Evolutionary conservation across 1,140 invertebrate species (phyloP), one percentile per base, ranked within the genome.

Genomic region (Daktulosphaira vitifoliae): DNA sequence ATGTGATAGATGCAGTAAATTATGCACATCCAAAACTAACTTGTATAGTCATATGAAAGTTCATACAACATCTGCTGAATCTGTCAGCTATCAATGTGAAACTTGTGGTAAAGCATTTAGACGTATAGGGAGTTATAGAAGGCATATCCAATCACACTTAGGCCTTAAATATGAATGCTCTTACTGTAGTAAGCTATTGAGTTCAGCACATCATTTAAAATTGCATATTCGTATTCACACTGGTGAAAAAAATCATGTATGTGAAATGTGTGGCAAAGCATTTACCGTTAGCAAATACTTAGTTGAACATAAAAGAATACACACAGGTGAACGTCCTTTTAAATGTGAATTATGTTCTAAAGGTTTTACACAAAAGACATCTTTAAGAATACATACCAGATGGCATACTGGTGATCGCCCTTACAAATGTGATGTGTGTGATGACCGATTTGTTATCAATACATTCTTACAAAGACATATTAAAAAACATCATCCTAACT

Each of bases 241-340:
- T 0, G 84, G 83, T 0, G 83, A 85, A 62, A 82, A 83, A 56
- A 83, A 81, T 15, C 86, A 82, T 68, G 78, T 81, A 26, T 87
- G 85, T 69, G 81, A 85, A 46, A 82, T 83, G 48, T 96, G 92
- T 71, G 87, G 85, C 0, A 94, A 94, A 74, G 86, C 86, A 0
- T 96, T 96, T 71, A 93, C 92, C 0, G 80, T 92, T 67, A 96
- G 96, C 74, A 92, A 96, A 75, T 92, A 96, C 73, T 75, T 96
- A 42, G 95, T 92, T 0, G 79, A 92, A 22, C 92, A 96, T 75
- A 88, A 89, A 69, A 80, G 90, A 62, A 96, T 96, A 53, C 92
- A 96, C 74, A 88, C 88, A 0, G 89, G 88, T 1, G 74, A 89
- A 0, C 79, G 88, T 8, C 90, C 90, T 0, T 92, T 86, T 72